A percentile compares a stretch with the other conserved stretches of the same genome.
These are phyloP conservation scores for Drosophila busckii DNA, from an alignment of 1,140 invertebrate genomes.

Conservation along the genomic window DNA sequence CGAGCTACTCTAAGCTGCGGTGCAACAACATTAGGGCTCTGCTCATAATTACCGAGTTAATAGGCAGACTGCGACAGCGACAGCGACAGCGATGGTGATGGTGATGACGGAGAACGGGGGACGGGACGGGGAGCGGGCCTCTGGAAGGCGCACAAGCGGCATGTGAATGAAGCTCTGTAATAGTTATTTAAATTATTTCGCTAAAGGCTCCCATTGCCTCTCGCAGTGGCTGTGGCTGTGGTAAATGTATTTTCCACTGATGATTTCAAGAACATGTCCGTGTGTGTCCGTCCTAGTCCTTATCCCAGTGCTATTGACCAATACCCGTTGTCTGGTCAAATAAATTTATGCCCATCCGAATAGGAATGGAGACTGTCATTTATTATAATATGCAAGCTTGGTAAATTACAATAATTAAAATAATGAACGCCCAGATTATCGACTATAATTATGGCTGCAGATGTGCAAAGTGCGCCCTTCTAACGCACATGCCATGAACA, in stretches of 20 bases:
- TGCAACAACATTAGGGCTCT: constrained; percentile 30
- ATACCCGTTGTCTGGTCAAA: constrained; percentile 6
- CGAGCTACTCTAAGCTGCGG: not conserved
- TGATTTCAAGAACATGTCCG: not conserved
- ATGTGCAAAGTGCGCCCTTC: constrained; percentile 36
- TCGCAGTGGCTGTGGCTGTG: not conserved
- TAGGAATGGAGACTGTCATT: constrained; percentile 55
- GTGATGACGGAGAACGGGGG: not conserved
- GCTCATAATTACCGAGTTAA: constrained; percentile 52
- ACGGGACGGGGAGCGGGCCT: constrained; percentile 12
- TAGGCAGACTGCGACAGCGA: too few relatives aligned
- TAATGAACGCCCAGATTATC: constrained; percentile 72
- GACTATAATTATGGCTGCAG: constrained; percentile 59
- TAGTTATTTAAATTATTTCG: too few relatives aligned
- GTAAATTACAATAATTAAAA: constrained; percentile 76
- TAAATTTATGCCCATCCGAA: constrained; percentile 57
- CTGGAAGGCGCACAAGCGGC: too few relatives aligned
- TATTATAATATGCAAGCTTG: constrained; percentile 74
- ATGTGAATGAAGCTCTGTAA: too few relatives aligned
- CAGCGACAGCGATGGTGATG: not conserved
- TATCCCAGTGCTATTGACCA: not conserved
- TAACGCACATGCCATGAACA: constrained; percentile 1
- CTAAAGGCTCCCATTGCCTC: not conserved
- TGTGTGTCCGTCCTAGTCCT: not conserved
- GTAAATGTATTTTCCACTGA: constrained; percentile 4